Conservation (phyloP, 2,113 vertebrate species). For the Geothlypis trichas region DNA sequence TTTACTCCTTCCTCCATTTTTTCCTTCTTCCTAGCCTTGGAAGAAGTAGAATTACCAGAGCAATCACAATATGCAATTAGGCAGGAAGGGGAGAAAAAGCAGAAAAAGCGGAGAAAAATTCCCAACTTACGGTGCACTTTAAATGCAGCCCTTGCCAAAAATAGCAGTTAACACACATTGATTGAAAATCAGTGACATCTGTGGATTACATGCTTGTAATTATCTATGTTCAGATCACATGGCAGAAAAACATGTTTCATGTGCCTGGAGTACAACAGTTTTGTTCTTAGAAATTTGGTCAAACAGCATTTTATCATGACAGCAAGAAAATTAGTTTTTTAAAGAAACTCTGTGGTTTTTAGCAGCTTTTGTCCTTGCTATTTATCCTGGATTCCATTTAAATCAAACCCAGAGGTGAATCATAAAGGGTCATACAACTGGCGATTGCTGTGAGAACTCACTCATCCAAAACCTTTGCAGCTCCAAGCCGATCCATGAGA, state of each 20-base stretch:
- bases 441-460: conserved; percentile 68
- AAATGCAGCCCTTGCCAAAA: neutral
- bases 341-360: neutral
- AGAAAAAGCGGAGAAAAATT: neutral
- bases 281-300: neutral
- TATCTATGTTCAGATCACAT: neutral
- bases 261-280: neutral
- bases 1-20: too few species aligned
- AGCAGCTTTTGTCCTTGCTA: neutral
- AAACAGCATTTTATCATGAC: neutral
- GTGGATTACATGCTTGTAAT: neutral
- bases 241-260: neutral
- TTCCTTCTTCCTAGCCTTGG: neutral
- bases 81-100: neutral
- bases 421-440: neutral
- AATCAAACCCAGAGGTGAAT: neutral
- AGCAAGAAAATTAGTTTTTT: neutral
- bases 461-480: conserved; percentile 85
- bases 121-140: neutral
- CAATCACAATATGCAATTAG: neutral
- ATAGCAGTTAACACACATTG: neutral
- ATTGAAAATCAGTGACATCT: neutral
- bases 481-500: conserved; percentile 88
- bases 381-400: neutral
- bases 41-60: neutral